A percentile compares a stretch with the other conserved stretches of the same genome.
These are phyloP conservation scores for Anoplophora glabripennis DNA, from an alignment of 1,140 invertebrate genomes.

Conservation along the genomic window DNA sequence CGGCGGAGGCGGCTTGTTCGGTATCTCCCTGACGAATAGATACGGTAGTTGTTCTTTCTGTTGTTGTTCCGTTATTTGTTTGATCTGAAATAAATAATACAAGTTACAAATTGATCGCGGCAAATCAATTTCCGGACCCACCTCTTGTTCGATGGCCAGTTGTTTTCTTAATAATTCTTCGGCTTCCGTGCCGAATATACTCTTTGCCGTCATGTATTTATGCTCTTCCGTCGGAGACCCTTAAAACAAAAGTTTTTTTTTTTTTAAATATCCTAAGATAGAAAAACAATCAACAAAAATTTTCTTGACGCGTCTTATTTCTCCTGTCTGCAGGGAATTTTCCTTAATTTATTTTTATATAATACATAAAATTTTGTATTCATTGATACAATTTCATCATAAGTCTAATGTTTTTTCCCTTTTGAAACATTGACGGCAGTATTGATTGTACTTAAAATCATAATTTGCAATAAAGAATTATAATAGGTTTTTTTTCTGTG, in stretches of 20 bases:
- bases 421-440: too few species aligned
- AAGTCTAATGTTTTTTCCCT: too few species aligned
- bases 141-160: constrained; percentile 61
- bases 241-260: constrained; percentile 17
- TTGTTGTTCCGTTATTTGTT: constrained; percentile 48
- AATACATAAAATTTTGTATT: too few species aligned
- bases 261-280: too few species aligned
- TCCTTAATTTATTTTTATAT: too few species aligned
- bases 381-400: too few species aligned
- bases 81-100: constrained; percentile 18
- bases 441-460: too few species aligned
- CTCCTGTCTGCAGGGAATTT: too few species aligned
- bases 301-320: too few species aligned
- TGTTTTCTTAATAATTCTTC: constrained; percentile 51
- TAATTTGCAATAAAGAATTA: too few species aligned
- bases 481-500: too few species aligned
- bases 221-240: constrained; percentile 20
- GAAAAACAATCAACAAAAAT: too few species aligned
- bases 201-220: constrained; percentile 7
- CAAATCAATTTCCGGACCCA: constrained; percentile 35
- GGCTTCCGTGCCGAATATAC: constrained; percentile 38
- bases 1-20: constrained; percentile 71
- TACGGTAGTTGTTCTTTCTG: constrained; percentile 55
- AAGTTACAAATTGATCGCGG: background rate
- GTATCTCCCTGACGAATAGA: constrained; percentile 61